phyloP scores from a whole-genome alignment of 2,797 vertebrate species.

The Chromobotia macracanthus region DNA sequence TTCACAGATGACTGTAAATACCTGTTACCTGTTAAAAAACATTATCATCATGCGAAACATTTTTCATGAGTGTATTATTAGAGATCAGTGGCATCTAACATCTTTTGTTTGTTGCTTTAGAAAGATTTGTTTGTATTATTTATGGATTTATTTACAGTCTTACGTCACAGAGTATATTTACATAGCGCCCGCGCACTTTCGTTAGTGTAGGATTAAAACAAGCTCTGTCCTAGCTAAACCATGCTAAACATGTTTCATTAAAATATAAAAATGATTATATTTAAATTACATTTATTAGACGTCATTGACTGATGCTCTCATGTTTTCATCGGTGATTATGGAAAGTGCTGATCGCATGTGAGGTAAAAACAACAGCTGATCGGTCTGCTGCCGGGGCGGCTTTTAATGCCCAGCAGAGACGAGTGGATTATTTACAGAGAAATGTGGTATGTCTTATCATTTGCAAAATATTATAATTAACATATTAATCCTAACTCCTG shows the following conservation, averaged over 20 bases:
- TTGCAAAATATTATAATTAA: not conserved
- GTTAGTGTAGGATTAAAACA: not conserved
- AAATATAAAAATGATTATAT: not conserved
- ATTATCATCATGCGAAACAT: slow-evolving; percentile 9
- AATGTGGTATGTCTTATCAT: too few species aligned
- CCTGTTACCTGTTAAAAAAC: not conserved
- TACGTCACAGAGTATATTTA: not conserved
- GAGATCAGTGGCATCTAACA: not conserved
- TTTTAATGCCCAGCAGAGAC: slow-evolving; percentile 80
- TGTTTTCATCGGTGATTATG: not conserved
- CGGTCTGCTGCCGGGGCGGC: slow-evolving; percentile 88
- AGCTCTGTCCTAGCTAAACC: not conserved
- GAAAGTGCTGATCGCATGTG: slow-evolving; percentile 9
- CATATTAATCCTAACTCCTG: too few species aligned
- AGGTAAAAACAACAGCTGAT: not conserved
- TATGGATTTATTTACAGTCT: not conserved
- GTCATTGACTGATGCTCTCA: too few species aligned
- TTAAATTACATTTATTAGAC: not conserved
- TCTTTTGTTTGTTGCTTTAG: slow-evolving; percentile 2
- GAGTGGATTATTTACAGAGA: slow-evolving; percentile 70
- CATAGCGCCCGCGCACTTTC: slow-evolving; percentile 8
- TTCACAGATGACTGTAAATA: too few species aligned
- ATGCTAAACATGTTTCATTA: not conserved
- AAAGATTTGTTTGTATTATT: too few species aligned
- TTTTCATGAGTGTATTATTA: not conserved